Percentiles rank a stretch among this genome's conserved stretches.
phyloP scores from a whole-genome alignment of 2,888 invertebrate species.

The Diogma glabrata region DNA sequence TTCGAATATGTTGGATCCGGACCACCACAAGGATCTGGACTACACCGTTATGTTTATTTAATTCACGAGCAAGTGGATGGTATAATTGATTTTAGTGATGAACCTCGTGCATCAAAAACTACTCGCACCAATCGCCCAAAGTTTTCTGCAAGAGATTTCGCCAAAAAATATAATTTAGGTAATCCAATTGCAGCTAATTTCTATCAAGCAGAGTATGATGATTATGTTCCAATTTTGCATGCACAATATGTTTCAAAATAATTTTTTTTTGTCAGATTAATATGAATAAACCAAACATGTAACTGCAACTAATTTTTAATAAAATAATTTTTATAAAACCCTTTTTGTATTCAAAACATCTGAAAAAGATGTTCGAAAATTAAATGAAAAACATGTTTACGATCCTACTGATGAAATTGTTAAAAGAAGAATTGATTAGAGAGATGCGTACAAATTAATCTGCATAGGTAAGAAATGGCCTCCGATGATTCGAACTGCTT shows the following conservation, averaged over 20 bases:
- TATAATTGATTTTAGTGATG: constrained; percentile 41
- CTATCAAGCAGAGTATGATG: constrained; percentile 78
- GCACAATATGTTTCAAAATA: constrained; percentile 57
- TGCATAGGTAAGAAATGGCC: no score
- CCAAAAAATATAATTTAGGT: constrained; percentile 68
- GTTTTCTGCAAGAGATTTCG: constrained; percentile 61
- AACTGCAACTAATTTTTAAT: no score
- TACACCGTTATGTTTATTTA: constrained; percentile 57
- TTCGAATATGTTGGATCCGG: constrained; percentile 48
- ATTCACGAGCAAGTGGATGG: constrained; percentile 53
- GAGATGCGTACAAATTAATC: no score
- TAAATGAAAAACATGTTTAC: no score
- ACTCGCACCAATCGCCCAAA: constrained; percentile 42
- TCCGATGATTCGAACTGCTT: no score
- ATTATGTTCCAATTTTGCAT: constrained; percentile 77
- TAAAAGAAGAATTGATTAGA: no score
- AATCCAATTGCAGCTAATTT: constrained; percentile 78
- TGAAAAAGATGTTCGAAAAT: no score
- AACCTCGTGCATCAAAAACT: constrained; percentile 39
- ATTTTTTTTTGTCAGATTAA: no score
- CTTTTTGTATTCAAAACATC: no score
- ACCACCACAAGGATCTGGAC: constrained; percentile 46
- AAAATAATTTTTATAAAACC: no score
- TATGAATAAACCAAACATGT: no score
- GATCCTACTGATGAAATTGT: no score